Conservation (phyloP, 2,888 invertebrate species). For the Phalangium opilio region DNA sequence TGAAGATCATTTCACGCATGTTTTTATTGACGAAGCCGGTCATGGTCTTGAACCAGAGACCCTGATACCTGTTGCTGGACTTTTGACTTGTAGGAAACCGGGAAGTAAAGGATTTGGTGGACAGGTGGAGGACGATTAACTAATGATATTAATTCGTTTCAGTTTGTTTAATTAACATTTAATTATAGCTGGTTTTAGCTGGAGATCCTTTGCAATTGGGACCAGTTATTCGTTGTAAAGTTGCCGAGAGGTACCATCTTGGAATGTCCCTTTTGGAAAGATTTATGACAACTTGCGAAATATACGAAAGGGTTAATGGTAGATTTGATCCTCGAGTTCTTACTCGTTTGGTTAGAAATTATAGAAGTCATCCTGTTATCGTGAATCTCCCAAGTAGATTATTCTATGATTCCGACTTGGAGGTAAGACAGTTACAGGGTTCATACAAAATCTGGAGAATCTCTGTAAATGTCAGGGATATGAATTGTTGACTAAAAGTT, state of each 20-base stretch:
- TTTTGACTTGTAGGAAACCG: neutral
- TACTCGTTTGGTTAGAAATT: constrained; percentile 54
- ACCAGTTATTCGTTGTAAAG: constrained; percentile 53
- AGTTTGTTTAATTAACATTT: constrained; percentile 14
- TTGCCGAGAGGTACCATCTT: constrained; percentile 49
- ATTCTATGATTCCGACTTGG: constrained; percentile 68
- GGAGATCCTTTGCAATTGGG: constrained; percentile 86
- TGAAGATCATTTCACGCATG: constrained; percentile 7
- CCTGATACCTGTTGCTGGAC: constrained; percentile 6
- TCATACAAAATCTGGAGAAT: no score
- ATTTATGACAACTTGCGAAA: constrained; percentile 37
- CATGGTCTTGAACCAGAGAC: constrained; percentile 10
- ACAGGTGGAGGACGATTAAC: constrained; percentile 3
- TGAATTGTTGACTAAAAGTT: no score
- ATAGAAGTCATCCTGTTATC: constrained; percentile 62
- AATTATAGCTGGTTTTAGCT: constrained; percentile 44
- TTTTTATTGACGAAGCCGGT: constrained; percentile 13
- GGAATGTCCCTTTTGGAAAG: constrained; percentile 57
- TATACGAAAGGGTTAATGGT: no score
- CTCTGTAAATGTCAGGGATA: no score
- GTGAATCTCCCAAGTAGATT: constrained; percentile 57
- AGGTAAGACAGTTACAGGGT: no score
- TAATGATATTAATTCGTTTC: no score
- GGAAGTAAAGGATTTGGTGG: constrained; percentile 4
- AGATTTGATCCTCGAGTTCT: no score